Base-by-base conservation (phyloP, 2,797 vertebrate genomes). In the Anniella stebbinsi region DNA sequence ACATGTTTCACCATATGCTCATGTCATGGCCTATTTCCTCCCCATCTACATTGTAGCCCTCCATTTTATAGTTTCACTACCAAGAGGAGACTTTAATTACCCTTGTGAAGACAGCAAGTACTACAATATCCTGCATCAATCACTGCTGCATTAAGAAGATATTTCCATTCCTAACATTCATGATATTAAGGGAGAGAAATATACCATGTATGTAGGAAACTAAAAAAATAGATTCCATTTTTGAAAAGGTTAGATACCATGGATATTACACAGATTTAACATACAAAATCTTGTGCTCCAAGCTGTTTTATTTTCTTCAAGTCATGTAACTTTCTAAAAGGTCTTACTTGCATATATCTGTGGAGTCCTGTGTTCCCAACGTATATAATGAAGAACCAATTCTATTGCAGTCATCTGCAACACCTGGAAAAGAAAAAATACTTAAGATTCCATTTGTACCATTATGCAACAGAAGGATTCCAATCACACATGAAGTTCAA, bases 321-420 rank as follows among this genome's bases (percentile, higher is more conserved):
- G n/a, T 88, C 90, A 63, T 78, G 75, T 81, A 87, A 57, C 81
- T 45, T 69, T 91, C 38, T 88, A 85, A 94, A 92, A 10, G 92
- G 87, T 95, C 97, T 97, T 98, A 98, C 97, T 99, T 99, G 99
- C 99, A 99, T 96, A 99, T 97, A 93, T 99, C 99, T 86, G 99
- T 99, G 92, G 98, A 98, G 96, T 99, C 99, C 96, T 99, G 99
- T 0, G 99, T 99, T 96, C 99, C 99, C 97, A 99, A 97, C 17
- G 98, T 96, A 97, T 99, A 99, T 86, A 99, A 97, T 18, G 98
- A 98, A 92, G 99, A 99, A 91, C 98, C 98, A 96, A 99, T 99
- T 98, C 98, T 99, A 98, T 99, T 99, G 97, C 98, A 99, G 97
- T 99, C 99, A 84, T 99, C 99, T 12, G 99, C 98, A 95, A 98